Base-by-base conservation (phyloP, 92 coral and sea anemone genomes). In the Bergia puertoricense region DNA sequence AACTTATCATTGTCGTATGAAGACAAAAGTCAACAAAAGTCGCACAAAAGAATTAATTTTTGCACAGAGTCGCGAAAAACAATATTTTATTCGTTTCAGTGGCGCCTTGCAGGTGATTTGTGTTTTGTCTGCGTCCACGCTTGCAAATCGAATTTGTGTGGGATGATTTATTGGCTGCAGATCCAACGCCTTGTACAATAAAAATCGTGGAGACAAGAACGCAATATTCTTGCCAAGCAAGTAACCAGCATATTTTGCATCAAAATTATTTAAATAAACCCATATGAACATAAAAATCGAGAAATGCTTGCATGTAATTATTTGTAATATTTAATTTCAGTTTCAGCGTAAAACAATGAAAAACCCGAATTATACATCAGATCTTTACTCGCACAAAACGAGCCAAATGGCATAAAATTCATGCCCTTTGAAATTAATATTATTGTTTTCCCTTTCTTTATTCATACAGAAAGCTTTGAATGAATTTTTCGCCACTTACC, bases 11-110 rank as follows among this genome's bases (percentile, higher is more conserved):
- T 79, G 54, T 2, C 57, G 62, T 66, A 59, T 66, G 76, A 82
- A 46, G 54, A 16, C 79, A n/a, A 65, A 82, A 81, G 44, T 37
- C 50, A 81, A 81, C 86, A 43, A 65, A 57, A 50, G 20, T 8
- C 40, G 20, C 85, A 81, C 87, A 84, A 68, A 43, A n/a, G 78
- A 84, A 44, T 84, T 71, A 69, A 71, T 71, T 84, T 84, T 48
- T 46, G 44, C 78, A 69, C n/a, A 30, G 67, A 8, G 14, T 23
- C 56, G 66, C 77, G 42, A 84, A 73, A 67, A 37, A 62, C n/a
- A 30, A 84, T 83, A 1, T 23, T 83, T 69, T 68, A 42, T 30
- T 68, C 76, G 67, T 46, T 83, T 45, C 10, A 71, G 46, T 14
- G 43, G 86, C 42, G 62, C 68, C 39, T 36, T 6, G 79, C 87